Evolutionary conservation across 2,888 invertebrate genomes (phyloP).

Genomic region (Trichogramma dendrolimi): DNA sequence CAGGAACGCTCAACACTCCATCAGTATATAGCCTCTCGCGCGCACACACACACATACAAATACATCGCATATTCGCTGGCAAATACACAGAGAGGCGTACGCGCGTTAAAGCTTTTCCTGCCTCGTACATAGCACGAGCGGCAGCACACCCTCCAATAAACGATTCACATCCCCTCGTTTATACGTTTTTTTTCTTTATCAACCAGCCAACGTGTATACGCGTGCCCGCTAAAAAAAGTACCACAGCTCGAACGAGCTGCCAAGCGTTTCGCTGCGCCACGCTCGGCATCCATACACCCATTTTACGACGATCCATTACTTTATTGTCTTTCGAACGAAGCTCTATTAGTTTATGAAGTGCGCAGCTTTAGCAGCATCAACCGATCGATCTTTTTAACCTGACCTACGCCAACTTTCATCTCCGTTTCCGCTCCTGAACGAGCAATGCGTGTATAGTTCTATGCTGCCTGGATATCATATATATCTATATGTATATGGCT

Average conservation of each 20-base stretch:
- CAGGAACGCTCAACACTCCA: too few species aligned
- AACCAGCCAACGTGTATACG: not conserved
- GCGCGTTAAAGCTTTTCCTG: not conserved
- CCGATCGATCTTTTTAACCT: conserved; percentile 15
- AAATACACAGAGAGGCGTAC: not conserved
- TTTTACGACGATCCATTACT: conserved; percentile 24
- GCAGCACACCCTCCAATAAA: conserved; percentile 13
- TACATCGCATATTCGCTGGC: not conserved
- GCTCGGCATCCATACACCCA: not conserved
- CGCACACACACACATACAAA: too few species aligned
- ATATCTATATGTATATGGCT: too few species aligned
- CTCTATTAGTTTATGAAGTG: conserved; percentile 29
- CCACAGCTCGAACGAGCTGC: too few species aligned
- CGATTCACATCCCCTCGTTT: conserved; percentile 23
- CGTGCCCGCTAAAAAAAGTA: not conserved
- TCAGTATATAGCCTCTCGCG: not conserved
- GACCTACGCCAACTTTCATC: too few species aligned
- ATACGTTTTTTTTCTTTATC: not conserved
- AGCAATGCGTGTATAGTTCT: too few species aligned
- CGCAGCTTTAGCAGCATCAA: conserved; percentile 6
- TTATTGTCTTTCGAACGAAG: conserved; percentile 21
- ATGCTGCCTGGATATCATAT: too few species aligned
- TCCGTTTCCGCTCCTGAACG: too few species aligned
- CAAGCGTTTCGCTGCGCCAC: not conserved
- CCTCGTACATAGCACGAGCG: not conserved